Evolutionary conservation across 2,113 vertebrate genomes (phyloP).

Genomic region (Callocephalon fimbriatum): DNA sequence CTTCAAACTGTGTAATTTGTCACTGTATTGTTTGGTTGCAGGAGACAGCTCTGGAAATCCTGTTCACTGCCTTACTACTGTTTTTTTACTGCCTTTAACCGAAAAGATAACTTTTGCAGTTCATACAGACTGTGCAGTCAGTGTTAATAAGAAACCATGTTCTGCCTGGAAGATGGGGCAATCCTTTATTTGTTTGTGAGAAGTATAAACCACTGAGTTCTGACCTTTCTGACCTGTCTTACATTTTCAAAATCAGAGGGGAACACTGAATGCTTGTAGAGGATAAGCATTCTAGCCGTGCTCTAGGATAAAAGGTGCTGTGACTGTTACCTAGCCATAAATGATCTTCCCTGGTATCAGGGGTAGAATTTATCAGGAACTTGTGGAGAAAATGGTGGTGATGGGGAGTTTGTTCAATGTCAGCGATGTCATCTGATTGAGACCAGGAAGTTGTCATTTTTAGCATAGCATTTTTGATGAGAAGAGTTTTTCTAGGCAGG

Average conservation of each 20-base stretch:
- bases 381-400: not conserved
- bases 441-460: not conserved
- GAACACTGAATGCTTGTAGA: accelerated
- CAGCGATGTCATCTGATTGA: not conserved
- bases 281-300: not conserved
- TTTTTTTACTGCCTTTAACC: not conserved
- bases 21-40: not conserved
- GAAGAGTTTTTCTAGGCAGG: not conserved
- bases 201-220: not conserved
- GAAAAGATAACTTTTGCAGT: not conserved
- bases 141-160: not conserved
- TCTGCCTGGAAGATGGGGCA: not conserved
- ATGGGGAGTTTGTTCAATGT: not conserved
- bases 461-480: not conserved
- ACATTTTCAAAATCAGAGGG: not conserved
- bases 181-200: not conserved
- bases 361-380: not conserved
- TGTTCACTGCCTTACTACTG: not conserved
- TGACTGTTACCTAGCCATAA: not conserved
- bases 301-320: not conserved
- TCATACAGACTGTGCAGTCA: not conserved
- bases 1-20: not conserved
- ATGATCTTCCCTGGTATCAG: not conserved
- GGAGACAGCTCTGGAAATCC: not conserved
- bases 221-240: not conserved